Base-by-base conservation (phyloP, 2,113 vertebrate species). In the Protobothrops flavoviridis region DNA sequence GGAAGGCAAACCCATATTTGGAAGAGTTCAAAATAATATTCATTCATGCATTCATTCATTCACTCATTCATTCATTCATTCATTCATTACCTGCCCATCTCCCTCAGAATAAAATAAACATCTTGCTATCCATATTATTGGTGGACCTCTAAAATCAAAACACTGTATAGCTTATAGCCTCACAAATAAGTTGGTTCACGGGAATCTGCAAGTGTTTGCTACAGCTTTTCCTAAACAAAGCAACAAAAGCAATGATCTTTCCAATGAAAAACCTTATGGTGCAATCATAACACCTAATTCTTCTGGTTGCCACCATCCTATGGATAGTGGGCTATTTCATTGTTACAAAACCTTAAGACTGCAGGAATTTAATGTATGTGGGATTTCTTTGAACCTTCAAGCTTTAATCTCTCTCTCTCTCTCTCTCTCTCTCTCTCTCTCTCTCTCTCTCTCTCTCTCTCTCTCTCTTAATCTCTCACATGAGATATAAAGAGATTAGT, bases 241-340 rank as follows among this genome's bases (percentile, higher is more conserved):
- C 33, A 92, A 87, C 45, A 87, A 59, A 3, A n/a, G 33, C 15
- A 89, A 56, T 74, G n/a, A 94, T 21, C 86, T 86, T 93, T 94
- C 33, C 57, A 93, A 61, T 24, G 92, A 93, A 92, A 33, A 93
- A 81, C 39, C 90, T 87, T 64, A 86, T 24, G 93, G 43, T 43
- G 91, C 91, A 96, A 94, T 94, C 95, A 90, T 50, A 87, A 89
- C 48, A 53, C 95, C 94, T 94, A 90, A 94, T 93, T 93, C 24
- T 93, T 85, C 93, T 26, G 26, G 24, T 33, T 56, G 15, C 4
- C n/a, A 24, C 48, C 45, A 10, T 95, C 89, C 90, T 93, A 61
- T 45, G 56, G 69, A 93, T 94, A 87, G 93, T 64, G 94, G 91
- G 85, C 90, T 94, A 87, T 91, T 95, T 93, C 81, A 96, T 56